A percentile compares a stretch with the other conserved stretches of the same genome.
These are phyloP conservation scores for Bufotes viridis DNA, from an alignment of 2,797 vertebrate species.

Conservation along the genomic window DNA sequence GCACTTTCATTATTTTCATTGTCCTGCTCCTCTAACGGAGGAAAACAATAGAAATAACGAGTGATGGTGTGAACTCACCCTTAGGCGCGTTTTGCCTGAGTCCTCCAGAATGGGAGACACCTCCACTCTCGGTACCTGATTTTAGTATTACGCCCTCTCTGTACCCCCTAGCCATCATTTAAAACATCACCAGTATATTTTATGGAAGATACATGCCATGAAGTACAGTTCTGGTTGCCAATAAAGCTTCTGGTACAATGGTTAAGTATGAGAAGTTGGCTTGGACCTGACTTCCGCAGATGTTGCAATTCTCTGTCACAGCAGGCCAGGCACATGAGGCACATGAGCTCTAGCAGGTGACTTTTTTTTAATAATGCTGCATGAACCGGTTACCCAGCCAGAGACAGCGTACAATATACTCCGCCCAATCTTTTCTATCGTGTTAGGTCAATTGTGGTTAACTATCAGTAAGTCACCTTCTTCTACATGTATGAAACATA, in stretches of 20 bases:
- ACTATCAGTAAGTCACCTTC: not conserved
- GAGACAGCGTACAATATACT: not conserved
- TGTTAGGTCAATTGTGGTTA: not conserved
- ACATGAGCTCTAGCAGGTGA: constrained; percentile 17
- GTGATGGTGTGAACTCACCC: too few relatives aligned
- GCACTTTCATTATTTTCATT: too few relatives aligned
- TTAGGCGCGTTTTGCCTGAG: too few relatives aligned
- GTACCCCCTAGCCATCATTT: too few relatives aligned
- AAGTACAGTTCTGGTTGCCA: not conserved
- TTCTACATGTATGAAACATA: not conserved
- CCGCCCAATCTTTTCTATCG: not conserved
- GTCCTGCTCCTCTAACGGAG: too few relatives aligned
- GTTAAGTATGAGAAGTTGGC: not conserved
- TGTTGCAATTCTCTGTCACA: not conserved
- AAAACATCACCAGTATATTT: not conserved
- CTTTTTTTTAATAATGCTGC: not conserved
- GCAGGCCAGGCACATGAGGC: not conserved
- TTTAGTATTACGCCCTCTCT: too few relatives aligned
- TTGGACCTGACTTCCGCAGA: not conserved
- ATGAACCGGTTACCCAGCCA: not conserved
- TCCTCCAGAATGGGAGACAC: too few relatives aligned
- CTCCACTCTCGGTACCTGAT: too few relatives aligned
- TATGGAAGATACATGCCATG: not conserved
- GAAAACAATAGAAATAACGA: too few relatives aligned
- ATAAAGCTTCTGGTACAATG: not conserved